A percentile compares a stretch with the other conserved stretches of the same genome.
Evolutionary conservation across 2,888 invertebrate species (phyloP).

Genomic region (Choreutis nemorana): DNA sequence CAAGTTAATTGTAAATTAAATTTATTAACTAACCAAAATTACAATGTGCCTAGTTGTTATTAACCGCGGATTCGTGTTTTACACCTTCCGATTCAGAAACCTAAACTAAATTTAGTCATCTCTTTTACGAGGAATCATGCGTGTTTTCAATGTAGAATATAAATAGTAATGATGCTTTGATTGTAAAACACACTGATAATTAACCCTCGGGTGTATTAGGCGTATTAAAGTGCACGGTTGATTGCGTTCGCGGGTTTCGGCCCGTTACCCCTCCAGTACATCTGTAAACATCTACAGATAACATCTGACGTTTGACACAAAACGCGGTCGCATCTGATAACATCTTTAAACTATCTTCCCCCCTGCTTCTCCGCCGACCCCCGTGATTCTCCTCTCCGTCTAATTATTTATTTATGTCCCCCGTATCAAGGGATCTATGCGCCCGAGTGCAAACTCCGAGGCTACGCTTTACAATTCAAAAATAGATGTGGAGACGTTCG

Average conservation of each 20-base stretch:
- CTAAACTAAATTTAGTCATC: too few relatives aligned
- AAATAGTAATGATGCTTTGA: too few relatives aligned
- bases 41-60: neutral
- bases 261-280: conserved; percentile 59
- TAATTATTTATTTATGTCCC: conserved; percentile 63
- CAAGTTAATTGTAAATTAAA: neutral
- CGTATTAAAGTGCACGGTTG: conserved; percentile 45
- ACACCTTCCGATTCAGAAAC: too few relatives aligned
- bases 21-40: neutral
- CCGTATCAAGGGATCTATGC: conserved; percentile 60
- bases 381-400: conserved; percentile 47
- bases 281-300: conserved; percentile 65
- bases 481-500: conserved; percentile 39
- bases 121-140: too few relatives aligned
- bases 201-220: conserved; percentile 43
- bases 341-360: conserved; percentile 55
- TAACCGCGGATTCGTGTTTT: too few relatives aligned
- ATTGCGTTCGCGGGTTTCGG: conserved; percentile 43
- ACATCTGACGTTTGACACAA: conserved; percentile 66
- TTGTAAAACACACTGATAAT: too few relatives aligned
- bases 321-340: conserved; percentile 59
- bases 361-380: conserved; percentile 20
- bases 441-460: conserved; percentile 51
- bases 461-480: conserved; percentile 46
- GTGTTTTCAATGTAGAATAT: too few relatives aligned